Evolutionary conservation across 2,113 vertebrate genomes (phyloP).

Genomic region (Electrona antarctica): DNA sequence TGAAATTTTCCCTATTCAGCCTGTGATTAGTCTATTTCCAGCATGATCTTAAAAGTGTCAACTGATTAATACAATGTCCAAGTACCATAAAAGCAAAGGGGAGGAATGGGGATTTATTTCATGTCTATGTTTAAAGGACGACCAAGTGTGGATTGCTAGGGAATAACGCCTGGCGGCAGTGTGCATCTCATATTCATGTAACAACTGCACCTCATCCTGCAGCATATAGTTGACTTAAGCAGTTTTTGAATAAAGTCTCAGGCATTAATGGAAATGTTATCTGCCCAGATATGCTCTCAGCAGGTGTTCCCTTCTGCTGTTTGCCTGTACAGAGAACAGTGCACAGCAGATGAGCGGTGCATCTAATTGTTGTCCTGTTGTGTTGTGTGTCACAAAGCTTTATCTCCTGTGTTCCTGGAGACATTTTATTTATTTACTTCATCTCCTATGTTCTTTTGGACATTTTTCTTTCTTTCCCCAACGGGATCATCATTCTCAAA

Average conservation of each 20-base stretch:
- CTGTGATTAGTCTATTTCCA: not conserved
- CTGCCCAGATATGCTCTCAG: constrained; percentile 11
- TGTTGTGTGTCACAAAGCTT: constrained; percentile 29
- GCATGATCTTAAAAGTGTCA: not conserved
- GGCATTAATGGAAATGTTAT: constrained; percentile 36
- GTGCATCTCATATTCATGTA: constrained; percentile 13
- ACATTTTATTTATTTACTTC: constrained; percentile 63
- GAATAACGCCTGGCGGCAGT: constrained; percentile 24
- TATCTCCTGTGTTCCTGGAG: constrained; percentile 31
- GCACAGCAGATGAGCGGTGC: constrained; percentile 30
- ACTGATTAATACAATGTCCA: constrained; percentile 12
- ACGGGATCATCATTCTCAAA: not conserved
- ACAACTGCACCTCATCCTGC: constrained; percentile 14
- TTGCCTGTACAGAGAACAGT: constrained; percentile 6
- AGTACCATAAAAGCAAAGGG: not conserved
- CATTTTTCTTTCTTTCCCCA: not conserved
- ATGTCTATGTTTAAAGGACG: not conserved
- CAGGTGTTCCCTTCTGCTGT: constrained; percentile 28
- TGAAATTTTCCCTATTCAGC: too few relatives aligned
- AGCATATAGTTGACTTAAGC: constrained; percentile 36
- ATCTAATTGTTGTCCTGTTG: constrained; percentile 39
- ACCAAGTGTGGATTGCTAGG: not conserved
- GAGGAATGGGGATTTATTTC: constrained; percentile 2
- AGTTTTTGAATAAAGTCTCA: constrained; percentile 34
- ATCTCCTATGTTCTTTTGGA: constrained; percentile 52